Conservation (phyloP, 2,797 vertebrate genomes). For the Yasuhikotakia modesta region DNA sequence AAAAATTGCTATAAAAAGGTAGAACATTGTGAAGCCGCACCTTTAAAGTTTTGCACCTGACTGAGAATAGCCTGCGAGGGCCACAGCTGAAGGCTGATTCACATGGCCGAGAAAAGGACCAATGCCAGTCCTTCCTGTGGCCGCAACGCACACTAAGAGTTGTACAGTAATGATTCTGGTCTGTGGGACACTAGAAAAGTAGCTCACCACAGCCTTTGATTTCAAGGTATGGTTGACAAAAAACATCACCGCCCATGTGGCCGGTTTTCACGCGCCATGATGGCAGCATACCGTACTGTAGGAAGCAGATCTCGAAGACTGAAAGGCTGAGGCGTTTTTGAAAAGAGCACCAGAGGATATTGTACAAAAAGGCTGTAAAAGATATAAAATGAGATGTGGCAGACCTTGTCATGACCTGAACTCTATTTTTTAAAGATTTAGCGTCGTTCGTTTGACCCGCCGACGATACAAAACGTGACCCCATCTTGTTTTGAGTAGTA, state of each 20-base stretch:
- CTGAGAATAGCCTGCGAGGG: constrained; percentile 71
- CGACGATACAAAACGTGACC: constrained; percentile 62
- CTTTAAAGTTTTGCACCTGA: constrained; percentile 81
- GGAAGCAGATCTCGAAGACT: constrained; percentile 68
- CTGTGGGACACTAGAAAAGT: constrained; percentile 75
- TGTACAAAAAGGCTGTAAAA: constrained; percentile 78
- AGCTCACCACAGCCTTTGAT: constrained; percentile 81
- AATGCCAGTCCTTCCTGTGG: constrained; percentile 55
- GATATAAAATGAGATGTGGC: constrained; percentile 70
- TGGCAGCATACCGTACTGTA: constrained; percentile 77
- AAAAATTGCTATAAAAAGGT: constrained; percentile 83
- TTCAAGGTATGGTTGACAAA: constrained; percentile 72
- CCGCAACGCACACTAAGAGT: constrained; percentile 69
- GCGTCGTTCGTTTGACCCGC: constrained; percentile 32
- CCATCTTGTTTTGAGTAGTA: constrained; percentile 75
- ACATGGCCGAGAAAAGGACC: constrained; percentile 57
- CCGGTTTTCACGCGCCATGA: constrained; percentile 66
- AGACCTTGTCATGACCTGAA: constrained; percentile 53
- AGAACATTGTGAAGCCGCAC: constrained; percentile 84
- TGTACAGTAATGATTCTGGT: constrained; percentile 83
- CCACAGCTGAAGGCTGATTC: constrained; percentile 63
- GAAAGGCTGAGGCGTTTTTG: constrained; percentile 74
- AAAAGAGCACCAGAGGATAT: constrained; percentile 87
- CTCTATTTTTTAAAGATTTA: constrained; percentile 37
- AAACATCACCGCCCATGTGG: constrained; percentile 84